Base-by-base conservation (phyloP, 1,140 invertebrate species). In the Sinella curviseta region DNA sequence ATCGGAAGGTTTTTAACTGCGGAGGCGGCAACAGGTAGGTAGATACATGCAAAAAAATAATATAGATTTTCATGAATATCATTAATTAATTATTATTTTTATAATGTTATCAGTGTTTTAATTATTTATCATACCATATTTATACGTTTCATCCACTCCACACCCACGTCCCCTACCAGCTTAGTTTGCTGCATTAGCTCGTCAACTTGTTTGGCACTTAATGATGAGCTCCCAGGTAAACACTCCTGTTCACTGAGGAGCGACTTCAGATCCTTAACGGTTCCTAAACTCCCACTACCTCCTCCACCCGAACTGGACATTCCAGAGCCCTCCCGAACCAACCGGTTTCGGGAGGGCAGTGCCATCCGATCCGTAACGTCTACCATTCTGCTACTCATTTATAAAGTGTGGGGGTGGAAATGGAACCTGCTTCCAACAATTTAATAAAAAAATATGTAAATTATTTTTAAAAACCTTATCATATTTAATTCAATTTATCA, bases 1-100 rank as follows among this genome's bases (percentile, higher is more conserved):
- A 80, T 26, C 83, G 76, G 77, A 84, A 82, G 31, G 78, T 84
- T 74, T 84, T 84, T 57, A 84, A 48, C 83, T 83, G 74, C 30
- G 76, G 77, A 60, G 24, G 3, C 12, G 24, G 24, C 55, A 14
- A 60, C n/a, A n/a, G n/a, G n/a, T n/a, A n/a, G 20, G 39, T 12
- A 67, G 8, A 67, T 8, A 30, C 14, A 54, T 16, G n/a, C n/a
- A 54, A 54, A 54, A 16, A n/a, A n/a, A n/a, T n/a, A n/a, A n/a
- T n/a, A n/a, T n/a, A n/a, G n/a, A n/a, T n/a, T n/a, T n/a, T n/a
- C n/a, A n/a, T n/a, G n/a, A n/a, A n/a, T n/a, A n/a, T n/a, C n/a
- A n/a, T n/a, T n/a, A n/a, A n/a, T n/a, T n/a, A n/a, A n/a, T n/a
- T n/a, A n/a, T n/a, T n/a, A n/a, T n/a, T n/a, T n/a, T n/a, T n/a